Evolutionary conservation across 1,140 invertebrate genomes (phyloP), one percentile per base, ranked within the genome.

Genomic region (Achatina immaculata): DNA sequence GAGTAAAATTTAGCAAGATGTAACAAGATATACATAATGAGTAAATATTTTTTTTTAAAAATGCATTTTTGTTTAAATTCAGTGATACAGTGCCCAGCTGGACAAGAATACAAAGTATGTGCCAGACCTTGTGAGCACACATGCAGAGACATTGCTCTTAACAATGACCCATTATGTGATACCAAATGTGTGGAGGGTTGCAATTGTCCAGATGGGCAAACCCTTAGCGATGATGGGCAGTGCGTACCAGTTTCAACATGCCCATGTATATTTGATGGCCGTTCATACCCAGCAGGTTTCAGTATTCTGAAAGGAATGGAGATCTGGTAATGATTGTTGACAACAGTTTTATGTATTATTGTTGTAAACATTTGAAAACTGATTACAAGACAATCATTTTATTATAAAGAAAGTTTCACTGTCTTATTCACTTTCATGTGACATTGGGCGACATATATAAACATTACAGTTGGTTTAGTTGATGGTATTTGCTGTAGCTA

Each of bases 121-220:
- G 95, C 94, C 1, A 94, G 95, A 87, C 94, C 94, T 7, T 96
- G 95, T 86, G 91, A 93, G 0, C 92, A 94, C 28, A 94, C 94
- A 34, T 96, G 96, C 85, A 85, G 92, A 4, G 95, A 95, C 89
- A 90, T 95, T 31, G 89, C 92, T 2, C 89, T 86, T 34, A 87
- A 90, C 62, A 86, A 90, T 1, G 84, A 87, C 48, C 95, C 95
- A 88, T 91, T 90, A 62, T 92, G 93, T 78, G 24, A 85, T 40
- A 55, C 92, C 91, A 91, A 92, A 48, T 97, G 96, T 87, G 95
- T 96, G 0, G 96, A 97, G 89, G 96, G 96, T 0, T 97, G 96
- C 90, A 95, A 95, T 81, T 98, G 96, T 89, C 95, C 96, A 0
- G 90, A 92, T 66, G 96, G 95, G 28, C 92, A 95, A 88, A 94